phyloP scores from a whole-genome alignment of 2,888 invertebrate species.

The Drosophila paramelanica region DNA sequence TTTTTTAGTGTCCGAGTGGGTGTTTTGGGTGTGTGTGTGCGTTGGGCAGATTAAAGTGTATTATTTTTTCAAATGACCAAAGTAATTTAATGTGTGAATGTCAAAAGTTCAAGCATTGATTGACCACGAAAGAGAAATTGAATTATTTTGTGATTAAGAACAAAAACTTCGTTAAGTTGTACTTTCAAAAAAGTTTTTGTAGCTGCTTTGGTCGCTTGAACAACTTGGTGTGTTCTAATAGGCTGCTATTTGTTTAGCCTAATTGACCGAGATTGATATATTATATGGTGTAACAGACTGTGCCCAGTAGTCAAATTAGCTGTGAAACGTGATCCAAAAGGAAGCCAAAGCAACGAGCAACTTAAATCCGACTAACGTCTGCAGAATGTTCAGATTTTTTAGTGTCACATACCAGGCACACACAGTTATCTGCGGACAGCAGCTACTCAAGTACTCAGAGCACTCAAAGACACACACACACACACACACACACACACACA shows the following conservation, averaged over 20 bases:
- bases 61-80: conserved; percentile 53
- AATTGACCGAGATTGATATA: conserved; percentile 71
- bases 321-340: conserved; percentile 43
- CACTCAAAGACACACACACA: conserved; percentile 16
- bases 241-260: conserved; percentile 39
- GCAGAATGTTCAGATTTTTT: conserved; percentile 26
- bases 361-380: conserved; percentile 11
- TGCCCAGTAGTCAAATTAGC: conserved; percentile 58
- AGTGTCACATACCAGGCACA: conserved; percentile 26
- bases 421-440: not conserved
- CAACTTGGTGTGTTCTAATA: conserved; percentile 7
- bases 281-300: conserved; percentile 21
- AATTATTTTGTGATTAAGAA: no score
- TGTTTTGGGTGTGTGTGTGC: conserved; percentile 13
- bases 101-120: not conserved
- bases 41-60: conserved; percentile 56
- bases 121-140: not conserved
- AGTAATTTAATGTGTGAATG: conserved; percentile 34
- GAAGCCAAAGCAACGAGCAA: conserved; percentile 17
- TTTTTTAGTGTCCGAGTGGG: conserved; percentile 14
- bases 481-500: conserved; percentile 16
- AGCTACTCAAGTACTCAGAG: conserved; percentile 29
- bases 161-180: conserved; percentile 55
- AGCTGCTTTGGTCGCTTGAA: not conserved
- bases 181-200: conserved; percentile 25